Evolutionary conservation across 2,113 vertebrate genomes (phyloP).

Genomic region (Microcebus murinus): DNA sequence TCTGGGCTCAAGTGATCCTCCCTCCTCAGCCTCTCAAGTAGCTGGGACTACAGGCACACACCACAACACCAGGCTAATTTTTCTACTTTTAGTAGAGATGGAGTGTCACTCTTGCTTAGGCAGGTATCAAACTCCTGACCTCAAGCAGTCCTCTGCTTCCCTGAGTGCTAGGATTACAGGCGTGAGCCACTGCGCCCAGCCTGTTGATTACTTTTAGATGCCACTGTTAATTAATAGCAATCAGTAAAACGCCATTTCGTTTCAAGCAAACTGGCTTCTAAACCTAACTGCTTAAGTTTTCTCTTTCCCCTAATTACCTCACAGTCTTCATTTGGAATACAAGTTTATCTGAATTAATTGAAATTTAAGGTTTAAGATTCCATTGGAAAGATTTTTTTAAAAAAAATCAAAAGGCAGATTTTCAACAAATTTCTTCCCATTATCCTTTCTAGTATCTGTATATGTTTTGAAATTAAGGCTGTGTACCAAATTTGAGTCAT

Average conservation of each 20-base stretch:
- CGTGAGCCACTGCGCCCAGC: too few species aligned
- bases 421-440: conserved; percentile 35
- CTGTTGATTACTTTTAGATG: neutral
- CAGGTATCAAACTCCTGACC: too few species aligned
- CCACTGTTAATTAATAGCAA: neutral
- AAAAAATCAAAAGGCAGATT: conserved; percentile 3
- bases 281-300: neutral
- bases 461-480: conserved; percentile 45
- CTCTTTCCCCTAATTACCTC: neutral
- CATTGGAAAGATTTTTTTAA: neutral
- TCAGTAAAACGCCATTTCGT: neutral
- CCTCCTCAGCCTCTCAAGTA: too few species aligned
- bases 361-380: neutral
- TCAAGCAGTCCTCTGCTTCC: too few species aligned
- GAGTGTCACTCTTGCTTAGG: too few species aligned
- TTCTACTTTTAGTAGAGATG: too few species aligned
- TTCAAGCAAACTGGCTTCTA: neutral
- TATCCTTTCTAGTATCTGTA: neutral
- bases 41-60: too few species aligned
- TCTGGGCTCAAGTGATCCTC: too few species aligned
- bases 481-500: neutral
- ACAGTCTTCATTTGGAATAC: neutral
- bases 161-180: too few species aligned
- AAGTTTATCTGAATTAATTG: neutral
- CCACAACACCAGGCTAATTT: too few species aligned